Base-by-base conservation (phyloP, 92 coral and sea anemone genomes). In the Bergia puertoricense region DNA sequence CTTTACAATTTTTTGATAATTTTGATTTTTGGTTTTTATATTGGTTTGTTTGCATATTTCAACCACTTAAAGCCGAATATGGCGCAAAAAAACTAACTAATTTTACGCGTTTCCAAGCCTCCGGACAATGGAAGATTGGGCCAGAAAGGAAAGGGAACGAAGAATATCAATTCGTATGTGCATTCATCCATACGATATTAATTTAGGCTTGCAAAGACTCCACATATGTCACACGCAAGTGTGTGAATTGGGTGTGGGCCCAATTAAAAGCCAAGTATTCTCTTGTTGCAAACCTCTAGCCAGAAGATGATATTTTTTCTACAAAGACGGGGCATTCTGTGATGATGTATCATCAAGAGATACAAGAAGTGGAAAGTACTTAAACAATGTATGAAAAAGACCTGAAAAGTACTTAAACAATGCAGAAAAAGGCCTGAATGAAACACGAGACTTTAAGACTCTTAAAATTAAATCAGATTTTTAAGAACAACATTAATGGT, bases 241-340 rank as follows among this genome's bases (percentile, higher is more conserved):
- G 36, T n/a, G 38, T 0, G 36, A 3, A 51, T 51, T 51, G 59
- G 59, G 59, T 51, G 59, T 51, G 59, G 59, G 59, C 59, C 59
- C 59, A 51, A 51, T 51, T 51, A 51, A 51, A 51, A 51, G 59
- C 59, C 40, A 71, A 71, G 37, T 71, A 71, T 38, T 41, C 76
- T 38, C 9, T 10, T 8, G 40, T 71, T 71, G 37, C 41, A 4
- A 71, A 38, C 76, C 76, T 23, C 4, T 2, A 71, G 76, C n/a
- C 76, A 71, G 76, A 71, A 23, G 41, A 71, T 38, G 76, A 71
- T 10, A 71, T 10, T 71, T 71, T 71, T 38, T 23, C 76, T 23
- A 71, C 41, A 71, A 71, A 71, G 76, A 71, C 76, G 30, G 41
- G 41, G 40, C 76, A 71, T 71, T 71, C 76, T 71, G 76, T 71